Percentiles rank a stretch among this genome's conserved stretches.
phyloP scores from a whole-genome alignment of 2,113 vertebrate genomes.

The Callithrix jacchus region DNA sequence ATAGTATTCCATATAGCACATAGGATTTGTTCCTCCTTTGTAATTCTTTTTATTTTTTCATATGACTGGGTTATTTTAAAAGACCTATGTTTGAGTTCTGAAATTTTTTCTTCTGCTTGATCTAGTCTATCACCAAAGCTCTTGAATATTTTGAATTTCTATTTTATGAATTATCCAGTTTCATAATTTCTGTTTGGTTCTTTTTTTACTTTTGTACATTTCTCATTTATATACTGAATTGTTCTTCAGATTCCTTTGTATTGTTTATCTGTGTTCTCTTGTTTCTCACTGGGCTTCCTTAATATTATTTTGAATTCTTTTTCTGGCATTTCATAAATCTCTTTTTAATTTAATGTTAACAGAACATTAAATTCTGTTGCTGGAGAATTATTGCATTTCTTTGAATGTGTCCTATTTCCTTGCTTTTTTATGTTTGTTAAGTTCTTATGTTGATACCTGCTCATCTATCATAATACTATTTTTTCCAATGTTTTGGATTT shows the following conservation, averaged over 20 bases:
- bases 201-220: background rate
- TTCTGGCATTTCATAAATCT: background rate
- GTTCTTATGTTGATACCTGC: too few relatives aligned
- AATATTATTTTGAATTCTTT: background rate
- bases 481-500: background rate
- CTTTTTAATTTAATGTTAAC: too few relatives aligned
- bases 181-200: background rate
- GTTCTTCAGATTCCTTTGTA: background rate
- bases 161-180: background rate
- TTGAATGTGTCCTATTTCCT: background rate
- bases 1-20: background rate
- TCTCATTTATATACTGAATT: background rate
- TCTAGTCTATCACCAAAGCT: background rate
- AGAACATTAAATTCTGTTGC: background rate
- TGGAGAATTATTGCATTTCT: background rate
- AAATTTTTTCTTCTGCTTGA: background rate
- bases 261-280: background rate
- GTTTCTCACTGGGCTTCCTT: background rate
- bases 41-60: background rate
- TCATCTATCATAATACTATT: background rate
- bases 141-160: background rate
- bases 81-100: background rate
- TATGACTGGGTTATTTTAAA: background rate
- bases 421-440: background rate
- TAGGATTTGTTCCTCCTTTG: background rate